Percentiles rank a stretch among this genome's conserved stretches.
phyloP scores from a whole-genome alignment of 2,113 vertebrate species.

The Stegostoma tigrinum region DNA sequence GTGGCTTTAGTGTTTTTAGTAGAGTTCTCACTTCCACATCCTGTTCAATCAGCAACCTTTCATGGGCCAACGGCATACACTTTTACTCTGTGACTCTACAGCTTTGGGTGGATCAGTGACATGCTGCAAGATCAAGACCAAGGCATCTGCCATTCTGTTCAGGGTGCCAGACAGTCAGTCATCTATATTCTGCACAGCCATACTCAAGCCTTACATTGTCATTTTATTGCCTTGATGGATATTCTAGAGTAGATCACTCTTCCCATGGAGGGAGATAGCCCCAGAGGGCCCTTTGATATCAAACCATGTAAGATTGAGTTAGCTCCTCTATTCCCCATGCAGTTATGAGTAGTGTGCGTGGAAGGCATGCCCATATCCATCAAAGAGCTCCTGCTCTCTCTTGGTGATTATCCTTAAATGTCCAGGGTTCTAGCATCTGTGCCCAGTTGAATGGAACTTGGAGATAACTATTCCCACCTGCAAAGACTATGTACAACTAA shows the following conservation, averaged over 20 bases:
- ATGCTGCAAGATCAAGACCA: not conserved
- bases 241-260: too few relatives aligned
- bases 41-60: not conserved
- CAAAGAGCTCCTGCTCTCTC: not conserved
- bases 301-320: not conserved
- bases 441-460: not conserved
- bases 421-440: too few relatives aligned
- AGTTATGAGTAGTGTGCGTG: too few relatives aligned
- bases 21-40: not conserved
- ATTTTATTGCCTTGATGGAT: not conserved
- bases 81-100: not conserved
- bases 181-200: not conserved
- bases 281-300: not conserved
- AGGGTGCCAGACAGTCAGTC: not conserved
- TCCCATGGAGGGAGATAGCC: not conserved
- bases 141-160: not conserved
- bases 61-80: not conserved
- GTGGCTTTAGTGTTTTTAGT: too few relatives aligned
- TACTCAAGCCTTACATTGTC: not conserved
- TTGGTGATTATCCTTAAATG: too few relatives aligned
- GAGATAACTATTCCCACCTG: not conserved
- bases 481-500: too few relatives aligned
- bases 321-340: not conserved
- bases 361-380: not conserved
- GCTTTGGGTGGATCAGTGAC: not conserved